Evolutionary conservation across 2,113 vertebrate genomes (phyloP).

Genomic region (Rhombomys opimus): DNA sequence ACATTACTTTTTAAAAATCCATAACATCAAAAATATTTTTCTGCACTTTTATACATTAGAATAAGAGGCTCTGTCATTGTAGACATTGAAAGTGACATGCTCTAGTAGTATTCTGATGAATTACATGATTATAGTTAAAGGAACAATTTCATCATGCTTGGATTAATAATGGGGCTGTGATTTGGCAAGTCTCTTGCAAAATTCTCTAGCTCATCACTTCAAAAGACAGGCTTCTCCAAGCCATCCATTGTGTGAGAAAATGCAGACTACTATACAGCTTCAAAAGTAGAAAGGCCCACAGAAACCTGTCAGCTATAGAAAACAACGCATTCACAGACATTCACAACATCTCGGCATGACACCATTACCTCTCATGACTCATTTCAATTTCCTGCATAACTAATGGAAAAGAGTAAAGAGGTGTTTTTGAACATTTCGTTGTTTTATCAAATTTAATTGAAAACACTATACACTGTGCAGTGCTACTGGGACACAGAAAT

Average conservation of each 20-base stretch:
- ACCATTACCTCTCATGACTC: constrained; percentile 75
- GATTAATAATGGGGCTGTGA: constrained; percentile 89
- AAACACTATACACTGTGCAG: not conserved
- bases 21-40: constrained; percentile 86
- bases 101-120: constrained; percentile 95
- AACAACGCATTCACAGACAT: constrained; percentile 70
- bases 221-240: constrained; percentile 83
- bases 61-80: constrained; percentile 90
- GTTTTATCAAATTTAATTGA: constrained; percentile 71
- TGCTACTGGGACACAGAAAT: not conserved
- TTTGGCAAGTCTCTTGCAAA: constrained; percentile 89
- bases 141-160: constrained; percentile 94
- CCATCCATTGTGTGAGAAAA: constrained; percentile 81
- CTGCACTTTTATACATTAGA: constrained; percentile 85
- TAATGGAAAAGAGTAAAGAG: constrained; percentile 55
- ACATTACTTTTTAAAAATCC: constrained; percentile 82
- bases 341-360: constrained; percentile 72
- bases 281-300: constrained; percentile 62
- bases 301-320: constrained; percentile 76
- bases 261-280: constrained; percentile 69
- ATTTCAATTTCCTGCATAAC: constrained; percentile 69
- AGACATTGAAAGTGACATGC: constrained; percentile 90
- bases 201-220: constrained; percentile 91
- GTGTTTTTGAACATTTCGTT: constrained; percentile 50
- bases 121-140: constrained; percentile 96